These are phyloP conservation scores for Drosophila pseudoananassae DNA, from an alignment of 1,140 invertebrate genomes.

Conservation along the genomic window DNA sequence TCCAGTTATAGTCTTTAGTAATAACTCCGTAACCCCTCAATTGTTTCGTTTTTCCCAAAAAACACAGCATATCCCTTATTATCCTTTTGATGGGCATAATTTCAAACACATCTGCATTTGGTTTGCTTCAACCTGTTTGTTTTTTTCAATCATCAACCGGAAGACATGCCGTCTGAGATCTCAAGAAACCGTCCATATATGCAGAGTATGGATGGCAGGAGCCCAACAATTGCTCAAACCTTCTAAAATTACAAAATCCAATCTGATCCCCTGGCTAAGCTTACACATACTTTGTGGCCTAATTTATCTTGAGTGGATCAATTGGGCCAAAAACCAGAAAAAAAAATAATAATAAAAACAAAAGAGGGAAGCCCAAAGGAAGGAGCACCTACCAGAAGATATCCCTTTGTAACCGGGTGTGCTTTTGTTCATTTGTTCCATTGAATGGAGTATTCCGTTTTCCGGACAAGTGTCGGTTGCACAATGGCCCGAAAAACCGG, in stretches of 20 bases:
- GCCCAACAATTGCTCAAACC: constrained; percentile 6
- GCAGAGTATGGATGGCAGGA: neutral
- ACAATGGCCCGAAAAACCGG: constrained; percentile 61
- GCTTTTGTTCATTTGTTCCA: constrained; percentile 51
- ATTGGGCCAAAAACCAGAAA: constrained; percentile 37
- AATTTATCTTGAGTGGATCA: constrained; percentile 81
- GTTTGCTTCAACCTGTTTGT: constrained; percentile 17
- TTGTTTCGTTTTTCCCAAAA: neutral
- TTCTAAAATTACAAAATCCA: constrained; percentile 9
- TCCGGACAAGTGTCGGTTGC: constrained; percentile 62
- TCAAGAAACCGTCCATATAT: neutral
- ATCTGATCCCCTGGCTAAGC: constrained; percentile 62
- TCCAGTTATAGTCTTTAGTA: too few relatives aligned
- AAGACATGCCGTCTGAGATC: constrained; percentile 63
- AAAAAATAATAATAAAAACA: constrained; percentile 19
- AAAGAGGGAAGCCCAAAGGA: constrained; percentile 10
- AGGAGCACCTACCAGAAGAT: constrained; percentile 6
- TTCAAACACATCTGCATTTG: constrained; percentile 2
- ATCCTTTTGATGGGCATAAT: constrained; percentile 1
- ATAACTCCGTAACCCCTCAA: too few relatives aligned
- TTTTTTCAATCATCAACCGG: constrained; percentile 28
- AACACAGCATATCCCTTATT: neutral
- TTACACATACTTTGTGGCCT: constrained; percentile 75
- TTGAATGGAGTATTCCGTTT: neutral
- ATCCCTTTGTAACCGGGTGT: constrained; percentile 67